Conservation (phyloP, 2,113 vertebrate genomes). For the Prolemur simus region DNA sequence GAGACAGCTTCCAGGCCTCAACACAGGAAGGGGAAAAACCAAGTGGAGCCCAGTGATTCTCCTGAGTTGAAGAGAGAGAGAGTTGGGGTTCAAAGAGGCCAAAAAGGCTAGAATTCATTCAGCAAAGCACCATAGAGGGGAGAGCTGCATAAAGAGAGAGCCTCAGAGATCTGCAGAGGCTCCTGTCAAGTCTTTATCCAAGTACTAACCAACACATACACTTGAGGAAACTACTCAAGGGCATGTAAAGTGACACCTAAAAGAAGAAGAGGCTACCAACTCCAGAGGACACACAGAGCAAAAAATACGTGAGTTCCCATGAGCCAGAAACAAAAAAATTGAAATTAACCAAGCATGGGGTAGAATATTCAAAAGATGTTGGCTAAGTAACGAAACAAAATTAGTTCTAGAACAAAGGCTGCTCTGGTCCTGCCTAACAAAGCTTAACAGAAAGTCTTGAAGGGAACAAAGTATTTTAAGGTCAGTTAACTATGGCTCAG, state of each 20-base stretch:
- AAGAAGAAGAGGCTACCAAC: not conserved
- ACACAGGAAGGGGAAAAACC: fast-evolving
- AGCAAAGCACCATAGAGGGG: not conserved
- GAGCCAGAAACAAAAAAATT: not conserved
- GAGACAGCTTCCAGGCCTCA: not conserved
- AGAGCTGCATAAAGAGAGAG: fast-evolving
- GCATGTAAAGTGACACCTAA: not conserved
- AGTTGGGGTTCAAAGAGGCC: not conserved
- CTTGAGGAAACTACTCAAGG: not conserved
- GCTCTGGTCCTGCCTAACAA: not conserved
- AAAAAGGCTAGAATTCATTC: not conserved
- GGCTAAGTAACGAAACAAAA: conserved; percentile 19
- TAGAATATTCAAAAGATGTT: not conserved
- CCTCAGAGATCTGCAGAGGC: not conserved
- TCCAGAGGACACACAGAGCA: not conserved
- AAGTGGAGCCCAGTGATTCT: not conserved
- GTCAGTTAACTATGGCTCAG: not conserved
- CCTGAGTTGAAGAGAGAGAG: not conserved
- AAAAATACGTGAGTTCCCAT: not conserved
- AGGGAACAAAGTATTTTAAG: not conserved
- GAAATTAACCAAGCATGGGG: not conserved
- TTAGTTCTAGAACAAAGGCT: not conserved
- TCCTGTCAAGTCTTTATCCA: not conserved
- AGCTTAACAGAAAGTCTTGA: not conserved
- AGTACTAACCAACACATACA: not conserved